Evolutionary conservation across 2,113 vertebrate genomes (phyloP).

Genomic region (Syngnathus scovelli): DNA sequence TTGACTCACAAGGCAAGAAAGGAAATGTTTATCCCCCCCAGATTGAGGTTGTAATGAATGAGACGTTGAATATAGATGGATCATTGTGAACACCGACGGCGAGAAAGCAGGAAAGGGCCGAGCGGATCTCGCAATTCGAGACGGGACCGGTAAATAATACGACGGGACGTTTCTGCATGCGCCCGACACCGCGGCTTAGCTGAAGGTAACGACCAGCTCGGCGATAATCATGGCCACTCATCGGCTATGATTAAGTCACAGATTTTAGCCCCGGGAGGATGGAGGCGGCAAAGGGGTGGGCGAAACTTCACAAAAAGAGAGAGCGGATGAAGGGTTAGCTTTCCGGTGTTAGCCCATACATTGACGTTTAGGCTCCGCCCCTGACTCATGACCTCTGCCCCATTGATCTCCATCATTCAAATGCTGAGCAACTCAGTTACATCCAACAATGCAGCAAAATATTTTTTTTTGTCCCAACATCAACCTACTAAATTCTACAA

Average conservation of each 20-base stretch:
- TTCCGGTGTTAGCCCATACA: conserved; percentile 54
- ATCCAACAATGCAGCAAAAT: conserved; percentile 70
- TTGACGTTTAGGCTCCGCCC: conserved; percentile 60
- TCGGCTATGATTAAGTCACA: conserved; percentile 66
- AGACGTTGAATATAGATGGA: not conserved
- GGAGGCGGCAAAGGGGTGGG: not conserved
- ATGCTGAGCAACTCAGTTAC: conserved; percentile 19
- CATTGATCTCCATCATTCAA: conserved; percentile 32
- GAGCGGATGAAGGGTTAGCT: conserved; percentile 42
- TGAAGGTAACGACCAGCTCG: conserved; percentile 34
- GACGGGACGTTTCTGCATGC: conserved; percentile 33
- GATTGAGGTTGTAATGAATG: not conserved
- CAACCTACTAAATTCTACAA: not conserved
- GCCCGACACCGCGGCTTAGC: conserved; percentile 25
- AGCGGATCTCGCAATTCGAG: not conserved
- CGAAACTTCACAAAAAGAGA: conserved; percentile 32
- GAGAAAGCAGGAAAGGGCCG: not conserved
- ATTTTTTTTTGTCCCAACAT: conserved; percentile 44
- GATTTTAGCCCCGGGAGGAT: conserved; percentile 36
- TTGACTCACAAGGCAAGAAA: not conserved
- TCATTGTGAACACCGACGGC: not conserved
- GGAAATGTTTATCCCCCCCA: not conserved
- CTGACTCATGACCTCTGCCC: conserved; percentile 26
- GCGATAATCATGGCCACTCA: conserved; percentile 54
- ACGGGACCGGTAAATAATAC: conserved; percentile 17